Base-by-base conservation (phyloP, 2,797 vertebrate species). In the Botia almorhae region DNA sequence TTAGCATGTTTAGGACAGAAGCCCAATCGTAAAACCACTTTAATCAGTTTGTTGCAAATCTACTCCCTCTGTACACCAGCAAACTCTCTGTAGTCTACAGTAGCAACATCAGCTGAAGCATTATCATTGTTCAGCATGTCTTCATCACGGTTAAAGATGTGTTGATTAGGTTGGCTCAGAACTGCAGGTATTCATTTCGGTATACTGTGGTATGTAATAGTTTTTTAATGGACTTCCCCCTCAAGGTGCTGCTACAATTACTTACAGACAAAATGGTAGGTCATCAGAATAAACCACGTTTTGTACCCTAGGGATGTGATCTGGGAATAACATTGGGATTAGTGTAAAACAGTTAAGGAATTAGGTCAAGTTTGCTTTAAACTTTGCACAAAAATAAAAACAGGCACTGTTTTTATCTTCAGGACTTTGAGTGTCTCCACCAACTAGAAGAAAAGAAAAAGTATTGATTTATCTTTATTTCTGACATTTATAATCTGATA, bases 301-400 rank as follows among this genome's bases (percentile, higher is more conserved):
- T 53, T 14, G 5, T 56, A 70, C 55, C 33, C 69, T 3, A 11
- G 73, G 68, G 56, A 80, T 63, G 64, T 29, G 65, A 78, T 69
- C 72, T 78, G 78, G 21, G 68, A 82, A 77, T 71, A 61, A 55
- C 81, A 83, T 85, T 78, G 77, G 71, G 74, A 73, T 78, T 77
- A 77, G 39, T 77, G 70, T 71, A 71, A 29, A 75, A 80, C 53
- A 29, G 55, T 65, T 64, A 71, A 68, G 58, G 84, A 81, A 81
- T 50, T 74, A 78, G 69, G 81, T 73, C 74, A 67, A 63, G 65
- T 17, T 14, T 26, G 33, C 36, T 36, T 33, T 63, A 16, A 33
- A 63, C 36, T 39, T 53, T 36, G 51, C 21, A 12, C 0, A 11
- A 55, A 80, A 82, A 51, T 68, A 63, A 74, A 39, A 80, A 69